Percentiles rank a stretch among this genome's conserved stretches.
These are phyloP conservation scores for Thamnaconus septentrionalis DNA, from an alignment of 2,113 vertebrate species.

Conservation along the genomic window DNA sequence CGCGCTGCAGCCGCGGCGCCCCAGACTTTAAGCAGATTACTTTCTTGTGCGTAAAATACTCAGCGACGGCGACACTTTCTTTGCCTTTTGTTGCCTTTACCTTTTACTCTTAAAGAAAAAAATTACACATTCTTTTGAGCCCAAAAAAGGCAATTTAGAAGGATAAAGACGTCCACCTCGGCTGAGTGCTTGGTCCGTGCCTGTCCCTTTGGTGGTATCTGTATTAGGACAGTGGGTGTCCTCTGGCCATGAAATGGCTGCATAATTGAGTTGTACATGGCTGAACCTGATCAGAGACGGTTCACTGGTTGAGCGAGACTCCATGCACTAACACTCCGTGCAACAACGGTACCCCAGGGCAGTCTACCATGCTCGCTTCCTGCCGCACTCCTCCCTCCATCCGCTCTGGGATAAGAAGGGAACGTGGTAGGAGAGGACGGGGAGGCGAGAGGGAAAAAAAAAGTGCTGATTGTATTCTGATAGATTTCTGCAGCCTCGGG, in stretches of 20 bases:
- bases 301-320: constrained; percentile 75
- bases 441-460: constrained; percentile 11
- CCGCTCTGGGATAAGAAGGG: constrained; percentile 46
- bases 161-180: constrained; percentile 16
- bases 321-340: constrained; percentile 66
- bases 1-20: too few species aligned
- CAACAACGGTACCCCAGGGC: constrained; percentile 64
- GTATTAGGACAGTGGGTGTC: constrained; percentile 69
- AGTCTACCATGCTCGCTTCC: constrained; percentile 41
- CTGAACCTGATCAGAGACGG: constrained; percentile 78
- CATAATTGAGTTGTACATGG: constrained; percentile 80
- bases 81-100: constrained; percentile 1
- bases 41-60: too few species aligned
- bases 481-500: constrained; percentile 79
- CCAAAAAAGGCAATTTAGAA: constrained; percentile 17
- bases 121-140: constrained; percentile 14
- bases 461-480: constrained; percentile 78
- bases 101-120: not conserved
- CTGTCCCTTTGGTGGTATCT: constrained; percentile 53
- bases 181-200: constrained; percentile 33
- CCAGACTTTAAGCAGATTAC: too few species aligned
- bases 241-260: constrained; percentile 76
- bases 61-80: not conserved
- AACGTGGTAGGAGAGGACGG: not conserved
- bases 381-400: constrained; percentile 54